These are phyloP conservation scores for Podarcis raffonei DNA, from an alignment of 2,113 vertebrate species.

Conservation along the genomic window DNA sequence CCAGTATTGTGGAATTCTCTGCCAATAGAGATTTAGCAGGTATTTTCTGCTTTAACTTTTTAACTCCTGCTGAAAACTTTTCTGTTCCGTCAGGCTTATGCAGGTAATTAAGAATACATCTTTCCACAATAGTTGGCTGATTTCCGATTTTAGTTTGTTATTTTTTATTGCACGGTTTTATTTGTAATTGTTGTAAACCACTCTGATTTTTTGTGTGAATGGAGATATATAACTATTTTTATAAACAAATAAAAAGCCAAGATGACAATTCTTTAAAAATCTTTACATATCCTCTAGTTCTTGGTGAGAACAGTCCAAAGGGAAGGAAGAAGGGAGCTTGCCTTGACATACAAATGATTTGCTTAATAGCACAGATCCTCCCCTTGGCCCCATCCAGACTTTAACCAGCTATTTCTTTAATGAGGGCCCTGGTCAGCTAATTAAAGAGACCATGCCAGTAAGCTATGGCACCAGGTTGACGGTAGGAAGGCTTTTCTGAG, in stretches of 20 bases:
- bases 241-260: background rate
- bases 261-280: background rate
- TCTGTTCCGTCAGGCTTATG: too few species aligned
- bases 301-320: background rate
- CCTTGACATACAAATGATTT: accelerated
- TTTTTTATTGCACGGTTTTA: too few species aligned
- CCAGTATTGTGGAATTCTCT: too few species aligned
- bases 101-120: too few species aligned
- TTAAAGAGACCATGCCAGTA: conserved; percentile 67
- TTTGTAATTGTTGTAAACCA: too few species aligned
- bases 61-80: too few species aligned
- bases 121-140: too few species aligned
- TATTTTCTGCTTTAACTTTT: too few species aligned
- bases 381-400: background rate
- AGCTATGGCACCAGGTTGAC: conserved; percentile 66
- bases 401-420: conserved; percentile 50
- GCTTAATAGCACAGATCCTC: accelerated
- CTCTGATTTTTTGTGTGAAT: too few species aligned
- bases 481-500: conserved; percentile 70
- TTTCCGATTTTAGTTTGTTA: too few species aligned
- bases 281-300: background rate
- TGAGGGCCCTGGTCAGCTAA: conserved; percentile 54
- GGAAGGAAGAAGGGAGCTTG: accelerated
- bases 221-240: too few species aligned
- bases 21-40: too few species aligned